Conservation (phyloP, 2,888 invertebrate genomes). For the Neoitamus cyanurus region DNA sequence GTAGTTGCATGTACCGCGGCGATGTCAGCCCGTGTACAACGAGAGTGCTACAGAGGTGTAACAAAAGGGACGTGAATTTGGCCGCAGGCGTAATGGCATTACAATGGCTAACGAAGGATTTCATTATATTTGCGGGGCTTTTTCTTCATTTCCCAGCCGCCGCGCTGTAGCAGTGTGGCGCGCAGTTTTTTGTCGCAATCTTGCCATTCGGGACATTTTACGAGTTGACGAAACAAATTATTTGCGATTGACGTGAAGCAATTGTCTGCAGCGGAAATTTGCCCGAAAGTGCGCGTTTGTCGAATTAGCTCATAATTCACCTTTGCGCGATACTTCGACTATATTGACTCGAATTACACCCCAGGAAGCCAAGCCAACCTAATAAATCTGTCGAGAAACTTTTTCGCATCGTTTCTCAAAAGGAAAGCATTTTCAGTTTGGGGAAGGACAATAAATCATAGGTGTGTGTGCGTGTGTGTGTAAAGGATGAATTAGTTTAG, state of each 20-base stretch:
- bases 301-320: conserved; percentile 28
- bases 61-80: conserved; percentile 54
- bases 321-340: not conserved
- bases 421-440: too few species aligned
- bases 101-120: conserved; percentile 55
- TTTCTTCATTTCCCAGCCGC: conserved; percentile 37
- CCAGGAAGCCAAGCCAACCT: not conserved
- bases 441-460: too few species aligned
- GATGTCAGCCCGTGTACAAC: conserved; percentile 23
- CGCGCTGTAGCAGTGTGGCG: not conserved
- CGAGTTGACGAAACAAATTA: conserved; percentile 40
- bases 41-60: conserved; percentile 35
- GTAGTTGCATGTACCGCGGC: conserved; percentile 52
- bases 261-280: conserved; percentile 37
- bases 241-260: conserved; percentile 17
- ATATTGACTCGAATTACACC: not conserved
- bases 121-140: conserved; percentile 48
- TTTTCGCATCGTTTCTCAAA: too few species aligned
- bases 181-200: conserved; percentile 4
- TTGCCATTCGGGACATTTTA: conserved; percentile 35
- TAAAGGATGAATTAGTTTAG: too few species aligned
- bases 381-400: too few species aligned
- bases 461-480: too few species aligned
- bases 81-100: conserved; percentile 56
- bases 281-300: not conserved